Evolutionary conservation across 2,797 vertebrate species (phyloP), one percentile per base, ranked within the genome.

Genomic region (Phoeniculus purpureus): DNA sequence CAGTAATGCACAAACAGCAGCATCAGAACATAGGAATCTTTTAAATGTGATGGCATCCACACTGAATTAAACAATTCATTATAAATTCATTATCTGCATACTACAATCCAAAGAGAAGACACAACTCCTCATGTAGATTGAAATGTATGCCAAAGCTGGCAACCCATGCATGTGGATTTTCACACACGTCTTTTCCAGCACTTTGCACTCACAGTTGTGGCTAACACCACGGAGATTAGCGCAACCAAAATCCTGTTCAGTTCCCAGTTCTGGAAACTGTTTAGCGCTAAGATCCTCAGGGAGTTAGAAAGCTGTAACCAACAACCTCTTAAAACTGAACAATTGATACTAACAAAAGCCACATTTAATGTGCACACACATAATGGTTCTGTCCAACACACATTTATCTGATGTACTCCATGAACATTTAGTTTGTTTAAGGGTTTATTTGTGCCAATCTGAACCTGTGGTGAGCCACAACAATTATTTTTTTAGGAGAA

Each of bases 371-470:
- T 82, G 71, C 40, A 84, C 1, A 3, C 56, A 40, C 3, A 2
- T 32, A 20, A 14, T 1, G 1, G 29, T 55, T 75, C 56, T 23
- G 2, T 15, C 37, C 72, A 60, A 15, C 2, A 2, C 6, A 1
- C 48, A 26, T 45, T 77, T 72, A 43, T 67, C 32, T 65, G 29
- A 18, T 4, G 17, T 3, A 7, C 4, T 55, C 10, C 22, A 32
- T 27, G 20, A 80, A 55, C 34, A 15, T 43, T 65, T 23, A 0
- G 3, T n/a, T 89, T 58, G 22, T 43, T 72, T 47, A 77, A 61
- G 8, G 23, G 7, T 17, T 74, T 75, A 7, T 84, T 84, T 77
- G 20, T 52, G 10, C 55, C 59, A 77, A 47, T 7, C 31, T 10
- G 25, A 40, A 32, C 6, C 7, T 80, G 13, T 23, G 31, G 31